Percentiles rank a stretch among this genome's conserved stretches.
phyloP scores from a whole-genome alignment of 2,797 vertebrate species.

The Enteromius trimaculatus region DNA sequence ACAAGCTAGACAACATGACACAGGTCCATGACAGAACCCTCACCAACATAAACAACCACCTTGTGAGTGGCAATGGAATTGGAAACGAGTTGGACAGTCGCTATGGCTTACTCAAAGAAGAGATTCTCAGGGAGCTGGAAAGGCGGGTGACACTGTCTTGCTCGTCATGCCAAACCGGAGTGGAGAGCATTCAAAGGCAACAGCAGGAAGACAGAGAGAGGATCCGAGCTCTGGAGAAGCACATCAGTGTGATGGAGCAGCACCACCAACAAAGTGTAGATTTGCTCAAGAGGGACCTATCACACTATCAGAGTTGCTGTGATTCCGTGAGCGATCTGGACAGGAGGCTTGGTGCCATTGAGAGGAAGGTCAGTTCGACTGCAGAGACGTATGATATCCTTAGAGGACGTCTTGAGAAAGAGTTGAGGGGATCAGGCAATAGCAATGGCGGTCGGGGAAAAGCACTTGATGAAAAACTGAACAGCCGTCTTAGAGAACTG shows the following conservation, averaged over 20 bases:
- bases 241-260: slow-evolving; percentile 82
- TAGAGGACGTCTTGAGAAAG: slow-evolving; percentile 79
- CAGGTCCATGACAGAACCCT: slow-evolving; percentile 85
- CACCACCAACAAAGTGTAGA: slow-evolving; percentile 80
- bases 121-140: slow-evolving; percentile 82
- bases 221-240: slow-evolving; percentile 84
- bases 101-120: slow-evolving; percentile 71
- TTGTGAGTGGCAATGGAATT: slow-evolving; percentile 67
- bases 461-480: slow-evolving; percentile 75
- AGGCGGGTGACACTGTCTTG: slow-evolving; percentile 83
- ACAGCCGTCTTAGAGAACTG: slow-evolving; percentile 74
- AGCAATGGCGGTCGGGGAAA: slow-evolving; percentile 66
- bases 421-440: slow-evolving; percentile 63
- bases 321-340: slow-evolving; percentile 71
- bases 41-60: slow-evolving; percentile 81
- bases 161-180: slow-evolving; percentile 81
- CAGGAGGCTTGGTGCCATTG: slow-evolving; percentile 73
- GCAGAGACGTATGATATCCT: slow-evolving; percentile 74
- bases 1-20: slow-evolving; percentile 87
- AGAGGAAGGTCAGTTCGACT: slow-evolving; percentile 77
- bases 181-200: slow-evolving; percentile 83
- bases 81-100: slow-evolving; percentile 70
- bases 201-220: slow-evolving; percentile 85
- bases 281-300: slow-evolving; percentile 71
- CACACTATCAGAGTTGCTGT: slow-evolving; percentile 77